Percentiles rank a stretch among this genome's conserved stretches.
Conservation (phyloP, 2,797 vertebrate species). For the Darevskia mixta region DNA sequence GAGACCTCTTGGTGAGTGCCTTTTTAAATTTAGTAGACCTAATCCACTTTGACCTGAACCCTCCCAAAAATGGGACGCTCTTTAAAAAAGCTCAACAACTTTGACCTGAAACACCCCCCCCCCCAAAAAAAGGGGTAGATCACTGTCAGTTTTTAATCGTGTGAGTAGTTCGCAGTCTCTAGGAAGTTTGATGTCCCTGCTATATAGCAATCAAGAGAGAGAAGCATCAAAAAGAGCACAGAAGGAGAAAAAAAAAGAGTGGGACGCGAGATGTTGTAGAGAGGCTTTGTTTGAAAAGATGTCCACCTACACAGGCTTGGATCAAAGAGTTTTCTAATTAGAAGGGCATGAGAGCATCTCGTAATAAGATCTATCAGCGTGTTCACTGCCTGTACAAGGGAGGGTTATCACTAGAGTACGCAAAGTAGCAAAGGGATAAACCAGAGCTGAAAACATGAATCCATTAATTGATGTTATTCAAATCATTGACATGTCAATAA, state of each 20-base stretch:
- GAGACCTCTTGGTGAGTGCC: too few relatives aligned
- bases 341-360: not conserved
- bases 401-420: not conserved
- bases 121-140: too few relatives aligned
- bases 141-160: too few relatives aligned
- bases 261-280: not conserved
- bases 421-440: not conserved
- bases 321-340: constrained; percentile 52
- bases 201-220: not conserved
- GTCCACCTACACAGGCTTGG: constrained; percentile 26
- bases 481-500: not conserved
- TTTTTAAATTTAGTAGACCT: too few relatives aligned
- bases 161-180: too few relatives aligned
- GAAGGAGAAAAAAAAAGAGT: not conserved
- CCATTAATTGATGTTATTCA: not conserved
- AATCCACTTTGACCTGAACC: too few relatives aligned
- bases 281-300: constrained; percentile 50
- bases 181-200: too few relatives aligned
- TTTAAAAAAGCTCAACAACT: too few relatives aligned
- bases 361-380: not conserved
- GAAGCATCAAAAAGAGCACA: constrained; percentile 22
- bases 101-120: too few relatives aligned
- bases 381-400: not conserved
- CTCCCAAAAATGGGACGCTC: too few relatives aligned
- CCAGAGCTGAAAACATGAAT: not conserved